Evolutionary conservation across 2,797 vertebrate species (phyloP).

Genomic region (Pipistrellus pygmaeus): DNA sequence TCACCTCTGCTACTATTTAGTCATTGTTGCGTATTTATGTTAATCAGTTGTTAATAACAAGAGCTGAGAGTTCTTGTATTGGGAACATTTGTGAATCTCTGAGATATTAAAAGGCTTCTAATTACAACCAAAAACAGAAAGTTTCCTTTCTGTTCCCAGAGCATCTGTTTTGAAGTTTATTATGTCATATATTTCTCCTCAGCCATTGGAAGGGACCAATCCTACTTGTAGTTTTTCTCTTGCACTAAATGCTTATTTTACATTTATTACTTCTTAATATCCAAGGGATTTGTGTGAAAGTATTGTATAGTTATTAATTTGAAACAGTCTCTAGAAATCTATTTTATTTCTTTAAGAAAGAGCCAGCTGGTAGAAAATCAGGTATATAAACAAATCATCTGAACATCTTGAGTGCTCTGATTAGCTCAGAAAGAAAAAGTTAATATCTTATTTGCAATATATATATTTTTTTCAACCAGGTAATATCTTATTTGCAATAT

Average conservation of each 20-base stretch:
- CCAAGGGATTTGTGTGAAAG: conserved; percentile 54
- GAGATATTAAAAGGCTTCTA: conserved; percentile 48
- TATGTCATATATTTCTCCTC: conserved; percentile 37
- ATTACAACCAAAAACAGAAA: conserved; percentile 28
- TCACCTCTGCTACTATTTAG: conserved; percentile 41
- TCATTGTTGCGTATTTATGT: conserved; percentile 48
- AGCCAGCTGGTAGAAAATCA: conserved; percentile 51
- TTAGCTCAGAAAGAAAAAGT: conserved; percentile 75
- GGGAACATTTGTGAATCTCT: conserved; percentile 52
- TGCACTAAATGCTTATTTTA: conserved; percentile 65
- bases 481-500: no score
- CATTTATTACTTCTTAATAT: conserved; percentile 59
- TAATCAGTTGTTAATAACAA: conserved; percentile 61
- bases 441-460: conserved; percentile 70
- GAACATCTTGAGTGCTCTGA: conserved; percentile 72
- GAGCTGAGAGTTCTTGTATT: conserved; percentile 31
- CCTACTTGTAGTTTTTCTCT: conserved; percentile 51
- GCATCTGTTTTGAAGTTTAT: conserved; percentile 51
- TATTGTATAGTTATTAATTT: conserved; percentile 66
- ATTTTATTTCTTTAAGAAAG: conserved; percentile 67
- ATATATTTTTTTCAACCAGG: background rate
- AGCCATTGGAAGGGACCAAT: background rate
- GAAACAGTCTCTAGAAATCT: conserved; percentile 58
- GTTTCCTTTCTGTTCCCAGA: conserved; percentile 38
- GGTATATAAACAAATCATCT: conserved; percentile 40